phyloP scores from a whole-genome alignment of 2,888 invertebrate genomes.

The Isoperla grammatica region DNA sequence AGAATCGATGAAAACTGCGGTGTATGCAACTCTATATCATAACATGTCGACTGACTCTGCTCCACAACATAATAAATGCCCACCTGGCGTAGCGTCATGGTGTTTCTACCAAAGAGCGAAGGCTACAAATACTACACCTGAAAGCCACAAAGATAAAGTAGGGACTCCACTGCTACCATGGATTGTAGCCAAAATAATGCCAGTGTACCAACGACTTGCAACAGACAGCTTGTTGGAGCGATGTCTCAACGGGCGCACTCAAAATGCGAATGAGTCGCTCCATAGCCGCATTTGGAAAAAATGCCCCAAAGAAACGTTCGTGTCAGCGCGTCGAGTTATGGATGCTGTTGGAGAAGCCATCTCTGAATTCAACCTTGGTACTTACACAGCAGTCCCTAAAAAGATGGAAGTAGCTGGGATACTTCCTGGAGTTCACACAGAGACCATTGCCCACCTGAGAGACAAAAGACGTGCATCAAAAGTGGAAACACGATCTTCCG shows the following conservation, averaged over 20 bases:
- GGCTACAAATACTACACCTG: conserved; percentile 16
- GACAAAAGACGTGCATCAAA: too few species aligned
- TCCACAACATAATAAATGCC: conserved; percentile 32
- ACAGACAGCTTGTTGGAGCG: conserved; percentile 8
- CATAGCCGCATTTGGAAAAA: conserved; percentile 24
- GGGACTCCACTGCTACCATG: conserved; percentile 11
- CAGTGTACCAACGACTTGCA: conserved; percentile 21
- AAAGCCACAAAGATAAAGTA: not conserved
- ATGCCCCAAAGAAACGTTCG: too few species aligned
- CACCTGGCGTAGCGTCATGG: conserved; percentile 27
- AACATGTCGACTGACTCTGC: conserved; percentile 32
- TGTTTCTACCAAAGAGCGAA: conserved; percentile 29
- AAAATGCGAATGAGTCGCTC: conserved; percentile 23
- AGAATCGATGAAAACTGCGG: conserved; percentile 28
- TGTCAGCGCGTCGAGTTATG: too few species aligned
- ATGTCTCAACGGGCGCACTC: conserved; percentile 16
- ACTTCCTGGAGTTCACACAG: too few species aligned
- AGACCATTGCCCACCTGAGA: too few species aligned
- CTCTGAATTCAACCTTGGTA: too few species aligned
- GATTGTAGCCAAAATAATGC: conserved; percentile 14
- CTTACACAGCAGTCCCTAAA: too few species aligned
- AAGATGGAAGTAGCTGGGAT: too few species aligned
- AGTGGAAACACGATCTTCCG: too few species aligned
- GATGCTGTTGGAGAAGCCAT: too few species aligned
- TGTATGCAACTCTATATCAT: conserved; percentile 33